phyloP scores from a whole-genome alignment of 2,797 vertebrate genomes.

The Muscicapa striata region DNA sequence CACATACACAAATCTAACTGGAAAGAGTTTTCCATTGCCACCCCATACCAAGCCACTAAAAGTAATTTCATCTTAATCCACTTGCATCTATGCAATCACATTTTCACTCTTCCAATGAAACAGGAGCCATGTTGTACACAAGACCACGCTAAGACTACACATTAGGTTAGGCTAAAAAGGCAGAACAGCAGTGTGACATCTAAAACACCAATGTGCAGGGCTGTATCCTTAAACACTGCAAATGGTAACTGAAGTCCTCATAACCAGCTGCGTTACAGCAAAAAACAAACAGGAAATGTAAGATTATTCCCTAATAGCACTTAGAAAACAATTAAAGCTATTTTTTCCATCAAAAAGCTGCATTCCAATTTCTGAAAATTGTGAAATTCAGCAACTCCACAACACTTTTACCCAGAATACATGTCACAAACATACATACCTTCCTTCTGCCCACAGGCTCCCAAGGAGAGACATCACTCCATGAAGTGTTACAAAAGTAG shows the following conservation, averaged over 20 bases:
- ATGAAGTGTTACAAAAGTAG: slow-evolving; percentile 87
- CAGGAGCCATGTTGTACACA: background rate
- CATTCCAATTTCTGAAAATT: background rate
- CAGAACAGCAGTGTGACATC: background rate
- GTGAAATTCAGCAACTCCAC: background rate
- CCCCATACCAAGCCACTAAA: background rate
- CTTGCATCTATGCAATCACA: background rate
- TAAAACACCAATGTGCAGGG: background rate
- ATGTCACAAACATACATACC: slow-evolving; percentile 67
- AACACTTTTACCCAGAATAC: background rate
- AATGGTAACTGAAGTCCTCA: background rate
- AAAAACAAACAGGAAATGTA: background rate
- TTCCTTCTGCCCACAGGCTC: slow-evolving; percentile 80
- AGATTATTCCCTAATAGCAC: background rate
- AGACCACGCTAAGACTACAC: background rate
- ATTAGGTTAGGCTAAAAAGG: background rate
- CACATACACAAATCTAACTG: background rate
- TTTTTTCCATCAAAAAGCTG: background rate
- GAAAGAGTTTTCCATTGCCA: background rate
- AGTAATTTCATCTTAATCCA: background rate
- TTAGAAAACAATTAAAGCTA: background rate
- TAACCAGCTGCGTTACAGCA: background rate
- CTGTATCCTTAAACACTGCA: background rate
- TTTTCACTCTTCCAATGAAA: background rate
- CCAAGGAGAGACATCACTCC: slow-evolving; percentile 90